Evolutionary conservation across 2,113 vertebrate genomes (phyloP), one percentile per base, ranked within the genome.

Genomic region (Antechinus flavipes): DNA sequence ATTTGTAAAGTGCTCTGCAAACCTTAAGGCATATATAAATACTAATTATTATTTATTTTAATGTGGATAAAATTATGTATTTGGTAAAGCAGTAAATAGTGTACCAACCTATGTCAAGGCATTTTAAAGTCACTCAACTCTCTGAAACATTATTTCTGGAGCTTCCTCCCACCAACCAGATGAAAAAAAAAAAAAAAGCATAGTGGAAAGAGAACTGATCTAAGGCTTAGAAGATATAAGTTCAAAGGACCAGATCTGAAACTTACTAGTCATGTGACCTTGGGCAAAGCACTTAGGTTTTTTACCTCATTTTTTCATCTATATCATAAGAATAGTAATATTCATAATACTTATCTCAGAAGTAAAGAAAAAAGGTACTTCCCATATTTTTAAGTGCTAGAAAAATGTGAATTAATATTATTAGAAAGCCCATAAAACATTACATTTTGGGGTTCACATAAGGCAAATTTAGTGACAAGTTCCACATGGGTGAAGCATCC

Each of bases 381-480:
- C 35, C 22, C 35, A 22, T 76, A 19, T 42, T 19, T 84, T 42
- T 19, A 84, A 84, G 42, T 84, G 35, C 68, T 42, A 42, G 68
- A 84, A 19, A 84, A 84, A n/a, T 22, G 7, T n/a, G 68, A 84
- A 16, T 42, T 22, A 42, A 42, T 42, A 42, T n/a, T 35, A 84
- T 84, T 42, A 23, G 7, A 42, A 42, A 84, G n/a, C n/a, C 68
- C 68, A 42, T 42, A 2, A n/a, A 42, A 19, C 61, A n/a, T 35
- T n/a, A 76, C 35, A 76, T 84, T 84, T 42, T 84, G 68, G 68
- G 68, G 25, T 93, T 97, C 42, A 76, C 61, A 50, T 76, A 90
- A 96, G 49, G 90, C 46, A 90, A 97, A 89, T 24, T 91, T 89
- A 89, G 46, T 54, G 92, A 23, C 93, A 92, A 89, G 84, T 95